Conservation (phyloP, 2,113 vertebrate species). For the Panthera leo region DNA sequence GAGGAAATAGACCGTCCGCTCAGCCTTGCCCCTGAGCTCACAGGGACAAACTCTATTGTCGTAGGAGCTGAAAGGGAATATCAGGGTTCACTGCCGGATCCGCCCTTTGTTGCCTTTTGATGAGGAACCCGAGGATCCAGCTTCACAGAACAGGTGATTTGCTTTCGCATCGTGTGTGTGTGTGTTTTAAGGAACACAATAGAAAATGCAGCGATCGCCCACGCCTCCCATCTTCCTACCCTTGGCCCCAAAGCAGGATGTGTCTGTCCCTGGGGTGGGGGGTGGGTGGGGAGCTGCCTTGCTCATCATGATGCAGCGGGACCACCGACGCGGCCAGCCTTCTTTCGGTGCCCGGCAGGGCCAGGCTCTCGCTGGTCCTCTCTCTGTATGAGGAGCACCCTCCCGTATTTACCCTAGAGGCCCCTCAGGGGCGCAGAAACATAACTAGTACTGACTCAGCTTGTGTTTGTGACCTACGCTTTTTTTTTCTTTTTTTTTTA, state of each 20-base stretch:
- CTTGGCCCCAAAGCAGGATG: neutral
- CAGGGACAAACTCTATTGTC: rapidly evolving
- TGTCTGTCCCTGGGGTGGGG: too few relatives aligned
- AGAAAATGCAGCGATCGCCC: too few relatives aligned
- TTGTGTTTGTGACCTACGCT: neutral
- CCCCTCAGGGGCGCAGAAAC: neutral
- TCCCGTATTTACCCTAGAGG: rapidly evolving
- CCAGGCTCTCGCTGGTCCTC: neutral
- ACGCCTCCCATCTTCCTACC: rapidly evolving
- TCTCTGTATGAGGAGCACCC: rapidly evolving
- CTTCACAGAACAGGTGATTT: conserved; percentile 67
- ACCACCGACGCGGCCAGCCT: too few relatives aligned
- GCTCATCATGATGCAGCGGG: too few relatives aligned
- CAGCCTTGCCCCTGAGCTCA: rapidly evolving
- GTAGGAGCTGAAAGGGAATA: conserved; percentile 81
- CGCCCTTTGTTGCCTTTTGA: conserved; percentile 77
- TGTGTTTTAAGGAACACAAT: neutral
- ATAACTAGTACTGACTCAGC: rapidly evolving
- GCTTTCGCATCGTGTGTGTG: neutral
- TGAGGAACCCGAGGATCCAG: rapidly evolving
- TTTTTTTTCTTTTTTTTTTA: too few relatives aligned
- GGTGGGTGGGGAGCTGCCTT: too few relatives aligned
- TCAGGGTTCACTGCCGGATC: conserved; percentile 81
- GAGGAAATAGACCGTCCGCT: rapidly evolving
- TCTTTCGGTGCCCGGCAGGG: neutral